A percentile compares a stretch with the other conserved stretches of the same genome.
Evolutionary conservation across 2,113 vertebrate species (phyloP).

Genomic region (Pterophyllum scalare): DNA sequence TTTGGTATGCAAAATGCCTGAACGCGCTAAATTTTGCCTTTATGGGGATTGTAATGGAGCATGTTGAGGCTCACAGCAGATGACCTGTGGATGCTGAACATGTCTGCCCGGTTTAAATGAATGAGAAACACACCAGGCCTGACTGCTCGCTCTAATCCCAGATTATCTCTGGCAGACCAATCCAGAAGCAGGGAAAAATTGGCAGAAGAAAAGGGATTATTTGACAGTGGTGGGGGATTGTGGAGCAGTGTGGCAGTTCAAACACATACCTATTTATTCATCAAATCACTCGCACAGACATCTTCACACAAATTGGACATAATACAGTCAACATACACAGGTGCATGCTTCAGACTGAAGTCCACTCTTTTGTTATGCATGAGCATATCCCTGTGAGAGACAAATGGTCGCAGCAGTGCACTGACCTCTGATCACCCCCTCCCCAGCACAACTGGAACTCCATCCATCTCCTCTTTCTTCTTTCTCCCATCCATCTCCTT

Average conservation of each 20-base stretch:
- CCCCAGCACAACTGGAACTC: neutral
- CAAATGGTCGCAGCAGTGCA: neutral
- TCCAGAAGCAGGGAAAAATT: slow-evolving; percentile 72
- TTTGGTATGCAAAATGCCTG: slow-evolving; percentile 1
- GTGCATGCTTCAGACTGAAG: neutral
- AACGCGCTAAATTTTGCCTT: slow-evolving; percentile 7
- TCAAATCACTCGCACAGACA: neutral
- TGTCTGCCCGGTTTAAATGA: slow-evolving; percentile 51
- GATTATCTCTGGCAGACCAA: slow-evolving; percentile 75
- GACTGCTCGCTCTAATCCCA: slow-evolving; percentile 74
- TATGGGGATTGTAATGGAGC: slow-evolving; percentile 31
- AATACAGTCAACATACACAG: neutral
- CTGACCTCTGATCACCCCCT: neutral
- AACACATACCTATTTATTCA: slow-evolving; percentile 28
- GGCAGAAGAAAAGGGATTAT: slow-evolving; percentile 76
- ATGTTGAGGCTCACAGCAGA: slow-evolving; percentile 31
- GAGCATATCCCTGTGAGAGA: neutral
- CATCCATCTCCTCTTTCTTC: neutral
- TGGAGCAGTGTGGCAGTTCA: neutral
- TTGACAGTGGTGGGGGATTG: slow-evolving; percentile 44
- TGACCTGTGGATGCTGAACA: slow-evolving; percentile 59
- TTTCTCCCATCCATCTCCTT: neutral
- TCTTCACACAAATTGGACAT: neutral
- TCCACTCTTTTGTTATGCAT: neutral
- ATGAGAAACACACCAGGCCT: slow-evolving; percentile 57